phyloP scores from a whole-genome alignment of 2,797 vertebrate genomes.

The Odontamblyopus rebecca region DNA sequence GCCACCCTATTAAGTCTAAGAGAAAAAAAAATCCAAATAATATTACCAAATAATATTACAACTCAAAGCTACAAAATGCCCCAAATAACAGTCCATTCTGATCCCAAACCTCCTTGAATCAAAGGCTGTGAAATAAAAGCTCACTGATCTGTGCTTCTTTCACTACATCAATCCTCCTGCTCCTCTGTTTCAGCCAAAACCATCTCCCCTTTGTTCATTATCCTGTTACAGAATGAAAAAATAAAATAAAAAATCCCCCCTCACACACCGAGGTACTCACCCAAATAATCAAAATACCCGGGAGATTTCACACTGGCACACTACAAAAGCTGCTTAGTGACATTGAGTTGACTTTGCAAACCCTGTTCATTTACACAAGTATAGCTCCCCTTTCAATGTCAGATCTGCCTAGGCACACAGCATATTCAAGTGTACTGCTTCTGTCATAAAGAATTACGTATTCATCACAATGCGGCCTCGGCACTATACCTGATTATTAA shows the following conservation, averaged over 20 bases:
- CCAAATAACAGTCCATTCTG: background rate
- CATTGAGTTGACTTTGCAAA: slow-evolving; percentile 46
- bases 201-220: slow-evolving; percentile 33
- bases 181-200: slow-evolving; percentile 24
- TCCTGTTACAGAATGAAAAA: slow-evolving; percentile 33
- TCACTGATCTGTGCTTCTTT: slow-evolving; percentile 39
- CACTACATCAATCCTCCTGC: slow-evolving; percentile 34
- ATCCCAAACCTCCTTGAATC: slow-evolving; percentile 21
- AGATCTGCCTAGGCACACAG: slow-evolving; percentile 1
- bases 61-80: background rate
- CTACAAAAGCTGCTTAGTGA: slow-evolving; percentile 35
- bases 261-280: slow-evolving; percentile 26
- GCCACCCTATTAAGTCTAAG: background rate
- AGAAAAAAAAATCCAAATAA: background rate
- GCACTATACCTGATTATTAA: slow-evolving; percentile 29
- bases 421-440: slow-evolving; percentile 9
- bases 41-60: background rate
- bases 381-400: slow-evolving; percentile 7
- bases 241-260: slow-evolving; percentile 21
- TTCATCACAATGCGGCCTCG: slow-evolving; percentile 14
- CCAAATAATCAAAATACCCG: slow-evolving; percentile 45
- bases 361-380: slow-evolving; percentile 1
- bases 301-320: slow-evolving; percentile 32
- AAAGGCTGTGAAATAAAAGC: slow-evolving; percentile 31
- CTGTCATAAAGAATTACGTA: slow-evolving; percentile 31